Conservation (phyloP, 1,140 invertebrate genomes). For the Caligus rogercresseyi region DNA sequence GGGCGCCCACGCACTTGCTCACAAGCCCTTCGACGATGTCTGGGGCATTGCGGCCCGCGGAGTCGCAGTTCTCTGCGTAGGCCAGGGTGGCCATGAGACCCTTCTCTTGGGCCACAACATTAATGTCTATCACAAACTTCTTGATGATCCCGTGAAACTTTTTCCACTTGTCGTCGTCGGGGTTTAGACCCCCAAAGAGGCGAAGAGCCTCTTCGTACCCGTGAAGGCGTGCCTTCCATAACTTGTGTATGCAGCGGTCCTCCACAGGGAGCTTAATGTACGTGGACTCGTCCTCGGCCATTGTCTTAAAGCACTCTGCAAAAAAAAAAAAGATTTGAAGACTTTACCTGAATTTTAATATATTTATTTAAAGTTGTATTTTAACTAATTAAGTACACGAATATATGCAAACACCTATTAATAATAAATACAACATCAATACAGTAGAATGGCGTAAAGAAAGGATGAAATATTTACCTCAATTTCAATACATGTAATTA, state of each 20-base stretch:
- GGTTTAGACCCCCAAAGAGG: conserved; percentile 49
- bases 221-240: conserved; percentile 80
- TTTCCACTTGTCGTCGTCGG: conserved; percentile 79
- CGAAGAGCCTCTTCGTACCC: conserved; percentile 87
- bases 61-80: conserved; percentile 70
- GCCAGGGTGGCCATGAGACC: conserved; percentile 74
- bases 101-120: conserved; percentile 88
- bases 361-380: no score
- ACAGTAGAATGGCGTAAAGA: no score
- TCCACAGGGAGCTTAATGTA: conserved; percentile 13
- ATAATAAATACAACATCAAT: no score
- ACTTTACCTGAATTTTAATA: no score
- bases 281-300: neutral
- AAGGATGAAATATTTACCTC: no score
- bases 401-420: no score
- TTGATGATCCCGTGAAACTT: conserved; percentile 80
- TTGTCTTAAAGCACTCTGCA: no score
- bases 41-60: conserved; percentile 61
- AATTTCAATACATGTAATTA: no score
- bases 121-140: conserved; percentile 85
- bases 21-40: conserved; percentile 79
- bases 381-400: no score
- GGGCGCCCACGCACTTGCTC: conserved; percentile 74
- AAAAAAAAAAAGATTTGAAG: no score
- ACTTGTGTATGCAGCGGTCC: conserved; percentile 29